Evolutionary conservation across 2,113 vertebrate species (phyloP).

Genomic region (Rhabdomys dilectus): DNA sequence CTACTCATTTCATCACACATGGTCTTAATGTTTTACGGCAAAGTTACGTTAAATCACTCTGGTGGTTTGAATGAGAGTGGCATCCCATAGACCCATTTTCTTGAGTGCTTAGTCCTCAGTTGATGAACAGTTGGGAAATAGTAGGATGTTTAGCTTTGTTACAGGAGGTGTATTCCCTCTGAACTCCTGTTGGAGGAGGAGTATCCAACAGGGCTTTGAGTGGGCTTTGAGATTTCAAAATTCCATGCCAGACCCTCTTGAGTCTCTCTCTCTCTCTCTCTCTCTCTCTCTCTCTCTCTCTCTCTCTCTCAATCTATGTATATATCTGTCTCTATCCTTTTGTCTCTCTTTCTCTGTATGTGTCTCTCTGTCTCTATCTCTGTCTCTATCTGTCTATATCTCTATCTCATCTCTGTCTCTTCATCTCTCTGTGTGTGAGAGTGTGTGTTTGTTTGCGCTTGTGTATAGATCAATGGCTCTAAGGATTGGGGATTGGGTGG

Average conservation of each 20-base stretch:
- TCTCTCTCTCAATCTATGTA: no score
- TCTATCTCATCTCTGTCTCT: not conserved
- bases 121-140: not conserved
- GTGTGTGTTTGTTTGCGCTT: not conserved
- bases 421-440: not conserved
- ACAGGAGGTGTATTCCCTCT: no score
- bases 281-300: not conserved
- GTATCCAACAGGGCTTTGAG: not conserved
- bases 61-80: not conserved
- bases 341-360: not conserved
- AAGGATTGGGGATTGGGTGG: not conserved
- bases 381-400: no score
- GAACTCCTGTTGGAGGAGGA: not conserved
- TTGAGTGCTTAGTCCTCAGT: not conserved
- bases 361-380: no score
- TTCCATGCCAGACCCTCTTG: not conserved
- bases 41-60: not conserved
- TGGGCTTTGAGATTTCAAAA: not conserved
- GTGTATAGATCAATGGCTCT: not conserved
- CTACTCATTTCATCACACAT: not conserved
- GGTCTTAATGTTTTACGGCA: not conserved
- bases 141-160: not conserved
- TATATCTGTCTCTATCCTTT: no score
- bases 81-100: not conserved
- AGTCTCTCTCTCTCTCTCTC: not conserved